Evolutionary conservation across 2,113 vertebrate species (phyloP).

Genomic region (Siniperca knerii): DNA sequence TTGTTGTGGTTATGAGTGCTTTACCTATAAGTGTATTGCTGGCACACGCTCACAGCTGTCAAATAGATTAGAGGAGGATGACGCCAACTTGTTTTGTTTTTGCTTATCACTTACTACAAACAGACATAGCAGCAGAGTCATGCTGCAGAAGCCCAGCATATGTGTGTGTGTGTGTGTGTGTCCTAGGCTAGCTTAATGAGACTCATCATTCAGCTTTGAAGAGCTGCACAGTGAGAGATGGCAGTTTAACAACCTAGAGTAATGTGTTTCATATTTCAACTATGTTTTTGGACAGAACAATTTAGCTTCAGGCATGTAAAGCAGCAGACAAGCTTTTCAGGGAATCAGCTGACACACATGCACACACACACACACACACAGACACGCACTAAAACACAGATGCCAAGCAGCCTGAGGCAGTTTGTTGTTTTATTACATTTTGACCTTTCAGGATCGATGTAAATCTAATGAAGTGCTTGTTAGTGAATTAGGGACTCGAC

Average conservation of each 20-base stretch:
- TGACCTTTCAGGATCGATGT: slow-evolving; percentile 52
- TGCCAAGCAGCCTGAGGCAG: slow-evolving; percentile 49
- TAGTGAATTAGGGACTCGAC: slow-evolving; percentile 53
- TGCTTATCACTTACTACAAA: slow-evolving; percentile 26
- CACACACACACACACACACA: slow-evolving; percentile 6
- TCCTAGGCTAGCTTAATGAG: slow-evolving; percentile 35
- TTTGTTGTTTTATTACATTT: slow-evolving; percentile 58
- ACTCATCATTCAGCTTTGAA: slow-evolving; percentile 52
- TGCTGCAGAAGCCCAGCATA: slow-evolving; percentile 1
- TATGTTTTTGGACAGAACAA: slow-evolving; percentile 43
- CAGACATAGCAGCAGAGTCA: not conserved
- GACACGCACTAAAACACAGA: slow-evolving; percentile 28
- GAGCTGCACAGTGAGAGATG: slow-evolving; percentile 35
- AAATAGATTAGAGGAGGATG: slow-evolving; percentile 43
- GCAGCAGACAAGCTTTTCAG: slow-evolving; percentile 14
- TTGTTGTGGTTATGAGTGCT: slow-evolving; percentile 38
- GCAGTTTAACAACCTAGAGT: slow-evolving; percentile 41
- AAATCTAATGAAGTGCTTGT: slow-evolving; percentile 65
- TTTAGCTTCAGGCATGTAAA: slow-evolving; percentile 39
- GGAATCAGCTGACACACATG: slow-evolving; percentile 42
- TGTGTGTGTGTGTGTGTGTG: slow-evolving; percentile 4
- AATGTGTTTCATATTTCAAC: slow-evolving; percentile 38
- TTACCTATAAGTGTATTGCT: slow-evolving; percentile 54
- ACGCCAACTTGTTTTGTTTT: slow-evolving; percentile 24
- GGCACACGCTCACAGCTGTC: slow-evolving; percentile 40